phyloP scores from a whole-genome alignment of 2,113 vertebrate species.

The Micromys minutus region DNA sequence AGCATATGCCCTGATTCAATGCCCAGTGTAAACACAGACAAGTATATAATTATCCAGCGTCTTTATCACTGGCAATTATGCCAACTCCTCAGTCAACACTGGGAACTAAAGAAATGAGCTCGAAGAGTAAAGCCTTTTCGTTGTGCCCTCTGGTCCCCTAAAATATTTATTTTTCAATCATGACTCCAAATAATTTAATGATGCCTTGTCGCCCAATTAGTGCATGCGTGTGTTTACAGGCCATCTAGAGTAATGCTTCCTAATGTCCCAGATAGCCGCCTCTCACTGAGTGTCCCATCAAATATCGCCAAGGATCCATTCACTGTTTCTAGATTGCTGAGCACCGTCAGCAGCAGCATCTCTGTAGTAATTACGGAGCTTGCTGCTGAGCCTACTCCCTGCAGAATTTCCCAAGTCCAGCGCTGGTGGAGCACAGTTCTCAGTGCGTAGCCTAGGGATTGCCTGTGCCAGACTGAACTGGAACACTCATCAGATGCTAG shows the following conservation, averaged over 20 bases:
- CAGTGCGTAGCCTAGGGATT: background rate
- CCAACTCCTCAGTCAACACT: constrained; percentile 32
- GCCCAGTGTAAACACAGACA: constrained; percentile 54
- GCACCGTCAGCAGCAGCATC: constrained; percentile 52
- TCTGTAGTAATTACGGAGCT: constrained; percentile 54
- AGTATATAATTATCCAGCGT: constrained; percentile 56
- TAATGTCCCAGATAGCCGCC: constrained; percentile 79
- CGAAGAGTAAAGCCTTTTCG: constrained; percentile 38
- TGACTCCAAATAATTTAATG: constrained; percentile 67
- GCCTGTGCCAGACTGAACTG: background rate
- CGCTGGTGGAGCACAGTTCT: constrained; percentile 12
- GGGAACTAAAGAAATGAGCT: constrained; percentile 45
- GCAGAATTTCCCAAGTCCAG: constrained; percentile 45
- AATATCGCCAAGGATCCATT: constrained; percentile 80
- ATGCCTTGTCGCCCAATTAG: constrained; percentile 67
- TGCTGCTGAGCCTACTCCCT: constrained; percentile 48
- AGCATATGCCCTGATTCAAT: constrained; percentile 19
- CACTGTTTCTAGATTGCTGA: constrained; percentile 70
- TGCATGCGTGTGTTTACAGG: background rate
- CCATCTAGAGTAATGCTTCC: constrained; percentile 69
- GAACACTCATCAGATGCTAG: background rate
- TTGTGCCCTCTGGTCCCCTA: constrained; percentile 61
- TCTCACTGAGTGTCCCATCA: constrained; percentile 82
- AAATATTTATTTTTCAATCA: constrained; percentile 77
- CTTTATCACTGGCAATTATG: constrained; percentile 57